Percentiles rank a stretch among this genome's conserved stretches.
These are phyloP conservation scores for Cherax destructor DNA, from an alignment of 1,140 invertebrate species.

Conservation along the genomic window DNA sequence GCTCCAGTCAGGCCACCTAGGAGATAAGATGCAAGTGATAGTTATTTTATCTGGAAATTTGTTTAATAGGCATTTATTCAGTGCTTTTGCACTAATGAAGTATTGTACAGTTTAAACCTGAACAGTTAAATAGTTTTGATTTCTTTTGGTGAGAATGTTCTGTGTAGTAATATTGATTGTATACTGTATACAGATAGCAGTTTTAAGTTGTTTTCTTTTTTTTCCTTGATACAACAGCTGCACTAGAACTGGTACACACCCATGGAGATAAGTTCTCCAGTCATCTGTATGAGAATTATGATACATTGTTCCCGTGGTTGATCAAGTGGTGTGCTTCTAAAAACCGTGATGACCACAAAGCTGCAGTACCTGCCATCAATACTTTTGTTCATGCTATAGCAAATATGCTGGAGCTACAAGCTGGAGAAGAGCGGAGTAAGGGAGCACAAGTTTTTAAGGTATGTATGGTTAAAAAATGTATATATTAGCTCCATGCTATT, in stretches of 20 bases:
- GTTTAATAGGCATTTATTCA: too few relatives aligned
- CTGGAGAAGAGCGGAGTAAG: constrained; percentile 16
- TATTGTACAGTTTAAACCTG: too few relatives aligned
- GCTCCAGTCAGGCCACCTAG: too few relatives aligned
- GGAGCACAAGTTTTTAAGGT: constrained; percentile 53
- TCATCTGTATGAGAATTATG: constrained; percentile 34
- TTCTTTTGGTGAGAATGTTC: too few relatives aligned
- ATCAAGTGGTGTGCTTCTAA: constrained; percentile 27
- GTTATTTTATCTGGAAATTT: too few relatives aligned
- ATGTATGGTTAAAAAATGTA: constrained; percentile 2
- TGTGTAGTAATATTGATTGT: too few relatives aligned
- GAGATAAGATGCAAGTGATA: too few relatives aligned
- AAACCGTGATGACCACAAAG: constrained; percentile 54
- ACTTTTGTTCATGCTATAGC: constrained; percentile 36
- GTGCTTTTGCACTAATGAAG: too few relatives aligned
- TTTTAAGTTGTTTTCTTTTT: background rate
- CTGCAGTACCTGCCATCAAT: constrained; percentile 47
- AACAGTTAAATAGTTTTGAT: too few relatives aligned
- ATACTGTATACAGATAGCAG: too few relatives aligned
- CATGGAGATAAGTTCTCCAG: constrained; percentile 52
- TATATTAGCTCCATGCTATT: background rate
- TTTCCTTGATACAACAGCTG: constrained; percentile 17
- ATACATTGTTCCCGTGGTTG: constrained; percentile 45
- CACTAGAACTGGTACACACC: constrained; percentile 39
- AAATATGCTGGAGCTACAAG: constrained; percentile 34